These are phyloP conservation scores for Microtus richardsoni DNA, from an alignment of 2,113 vertebrate species.

Conservation along the genomic window DNA sequence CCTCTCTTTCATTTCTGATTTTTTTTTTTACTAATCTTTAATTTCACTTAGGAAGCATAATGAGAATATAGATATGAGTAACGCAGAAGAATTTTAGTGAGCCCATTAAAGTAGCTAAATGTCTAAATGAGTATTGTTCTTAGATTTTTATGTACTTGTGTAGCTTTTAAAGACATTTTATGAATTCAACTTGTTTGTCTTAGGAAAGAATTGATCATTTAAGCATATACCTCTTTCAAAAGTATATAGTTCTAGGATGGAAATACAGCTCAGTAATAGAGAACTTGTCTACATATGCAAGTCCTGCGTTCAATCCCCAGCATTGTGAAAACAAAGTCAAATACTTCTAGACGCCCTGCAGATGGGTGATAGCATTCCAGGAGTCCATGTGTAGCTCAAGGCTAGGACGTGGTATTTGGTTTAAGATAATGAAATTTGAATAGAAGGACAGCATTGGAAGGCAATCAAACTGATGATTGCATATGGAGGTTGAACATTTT, in stretches of 20 bases:
- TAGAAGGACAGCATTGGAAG: neutral
- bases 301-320: neutral
- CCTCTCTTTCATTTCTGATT: neutral
- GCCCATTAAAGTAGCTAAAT: neutral
- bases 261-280: neutral
- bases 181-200: constrained; percentile 10
- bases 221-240: constrained; percentile 21
- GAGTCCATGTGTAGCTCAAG: neutral
- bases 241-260: neutral
- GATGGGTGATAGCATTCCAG: neutral
- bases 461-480: neutral
- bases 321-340: neutral
- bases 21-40: constrained; percentile 29
- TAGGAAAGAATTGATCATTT: constrained; percentile 4
- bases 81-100: constrained; percentile 26
- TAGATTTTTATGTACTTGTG: neutral
- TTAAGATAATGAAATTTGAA: constrained; percentile 1
- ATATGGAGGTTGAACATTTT: constrained; percentile 11
- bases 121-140: constrained; percentile 9
- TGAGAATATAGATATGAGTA: neutral
- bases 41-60: neutral
- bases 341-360: neutral
- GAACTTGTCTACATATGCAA: neutral
- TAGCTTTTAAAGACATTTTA: constrained; percentile 45
- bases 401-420: neutral